These are phyloP conservation scores for Intellagama lesueurii DNA, from an alignment of 2,797 vertebrate species.

Conservation along the genomic window DNA sequence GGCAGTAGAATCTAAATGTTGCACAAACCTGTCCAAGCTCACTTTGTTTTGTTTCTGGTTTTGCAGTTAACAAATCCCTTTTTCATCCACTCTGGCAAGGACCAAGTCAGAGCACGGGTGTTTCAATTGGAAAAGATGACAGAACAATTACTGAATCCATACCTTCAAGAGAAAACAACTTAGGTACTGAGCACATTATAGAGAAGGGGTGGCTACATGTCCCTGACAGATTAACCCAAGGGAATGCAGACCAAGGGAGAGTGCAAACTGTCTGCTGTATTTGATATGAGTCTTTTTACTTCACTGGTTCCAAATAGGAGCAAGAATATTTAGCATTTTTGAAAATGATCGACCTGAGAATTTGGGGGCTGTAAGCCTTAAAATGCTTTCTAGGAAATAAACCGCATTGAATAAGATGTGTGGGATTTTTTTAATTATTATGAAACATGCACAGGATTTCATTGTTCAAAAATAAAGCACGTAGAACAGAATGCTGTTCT, in stretches of 20 bases:
- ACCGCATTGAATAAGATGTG: background rate
- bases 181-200: slow-evolving; percentile 62
- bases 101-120: slow-evolving; percentile 69
- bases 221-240: background rate
- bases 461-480: background rate
- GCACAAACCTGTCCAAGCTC: background rate
- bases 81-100: slow-evolving; percentile 73
- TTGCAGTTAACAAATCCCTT: slow-evolving; percentile 76
- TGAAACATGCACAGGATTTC: background rate
- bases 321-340: background rate
- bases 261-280: background rate
- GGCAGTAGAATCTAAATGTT: background rate
- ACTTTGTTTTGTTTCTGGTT: slow-evolving; percentile 31
- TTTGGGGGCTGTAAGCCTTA: background rate
- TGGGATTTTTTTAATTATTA: background rate
- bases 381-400: background rate
- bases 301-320: background rate
- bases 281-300: background rate
- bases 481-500: background rate
- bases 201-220: background rate
- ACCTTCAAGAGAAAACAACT: slow-evolving; percentile 66
- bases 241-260: background rate
- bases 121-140: slow-evolving; percentile 73
- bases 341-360: background rate
- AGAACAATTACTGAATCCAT: slow-evolving; percentile 72